Evolutionary conservation across 2,888 invertebrate genomes (phyloP), one percentile per base, ranked within the genome.

Genomic region (Molanna angustata): DNA sequence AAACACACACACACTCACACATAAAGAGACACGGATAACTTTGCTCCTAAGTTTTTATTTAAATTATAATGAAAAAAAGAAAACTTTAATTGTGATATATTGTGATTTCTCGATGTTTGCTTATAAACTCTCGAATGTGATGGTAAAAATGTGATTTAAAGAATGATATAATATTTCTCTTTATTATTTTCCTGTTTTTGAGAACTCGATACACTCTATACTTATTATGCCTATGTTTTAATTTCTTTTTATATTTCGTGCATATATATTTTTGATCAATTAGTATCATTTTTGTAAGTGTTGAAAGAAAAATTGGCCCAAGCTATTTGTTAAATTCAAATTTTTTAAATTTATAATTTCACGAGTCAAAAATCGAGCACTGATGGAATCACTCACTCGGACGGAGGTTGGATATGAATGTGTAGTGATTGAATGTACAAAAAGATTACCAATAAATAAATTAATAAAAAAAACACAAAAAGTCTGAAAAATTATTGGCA

Each of bases 61-160:
- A 48, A 49, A 32, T 31, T 42, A 44, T 22, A 47, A 47, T 35
- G 21, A 46, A 44, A 13, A 21, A 47, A n/a, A n/a, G n/a, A 48
- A 47, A 57, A 58, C 53, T 53, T 50, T 58, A 43, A 58, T 56
- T 58, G 58, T 58, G 58, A 58, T 58, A 58, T 58, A 58, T 51
- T 58, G 58, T 58, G 58, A 58, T 58, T 58, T 58, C 58, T 58
- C 58, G 58, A 58, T 58, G 58, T 58, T 56, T 58, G 56, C 58
- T 58, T 41, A 54, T n/a, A 40, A 58, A 58, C 56, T 58, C 53
- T 58, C 58, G 58, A 58, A 56, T 52, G 58, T 58, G 58, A 58
- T 58, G 58, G 56, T 53, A 58, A 58, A 58, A 58, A 58, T 58
- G 58, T 58, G 58, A 58, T 58, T 56, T 43, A 57, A 58, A 53